Conservation (phyloP, 2,888 invertebrate genomes). For the Brassicogethes aeneus region DNA sequence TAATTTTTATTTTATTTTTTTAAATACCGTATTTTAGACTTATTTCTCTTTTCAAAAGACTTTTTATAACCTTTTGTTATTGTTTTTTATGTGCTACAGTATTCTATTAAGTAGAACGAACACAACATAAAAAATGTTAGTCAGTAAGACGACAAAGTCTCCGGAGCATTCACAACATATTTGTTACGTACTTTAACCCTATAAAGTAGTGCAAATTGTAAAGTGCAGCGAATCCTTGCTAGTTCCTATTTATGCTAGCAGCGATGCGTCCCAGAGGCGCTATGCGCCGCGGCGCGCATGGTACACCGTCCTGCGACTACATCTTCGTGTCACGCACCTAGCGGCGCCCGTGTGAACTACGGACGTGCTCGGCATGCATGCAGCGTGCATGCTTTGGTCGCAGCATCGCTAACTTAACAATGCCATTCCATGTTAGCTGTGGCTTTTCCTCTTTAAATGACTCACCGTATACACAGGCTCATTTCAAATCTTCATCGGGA, state of each 20-base stretch:
- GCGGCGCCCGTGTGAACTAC: slow-evolving; percentile 17
- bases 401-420: too few species aligned
- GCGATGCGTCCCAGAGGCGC: slow-evolving; percentile 19
- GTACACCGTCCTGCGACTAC: slow-evolving; percentile 12
- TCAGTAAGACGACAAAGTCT: slow-evolving; percentile 4
- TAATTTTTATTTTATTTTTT: too few species aligned
- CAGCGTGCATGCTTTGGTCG: too few species aligned
- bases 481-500: too few species aligned
- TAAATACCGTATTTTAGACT: too few species aligned
- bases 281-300: slow-evolving; percentile 14
- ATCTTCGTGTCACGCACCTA: slow-evolving; percentile 20
- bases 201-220: slow-evolving; percentile 11
- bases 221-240: slow-evolving; percentile 13
- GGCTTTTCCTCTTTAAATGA: too few species aligned
- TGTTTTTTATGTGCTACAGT: too few species aligned
- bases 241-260: slow-evolving; percentile 15
- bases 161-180: slow-evolving; percentile 2
- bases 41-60: too few species aligned
- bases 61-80: too few species aligned
- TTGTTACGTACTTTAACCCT: slow-evolving; percentile 8
- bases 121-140: background rate
- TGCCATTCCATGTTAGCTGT: too few species aligned
- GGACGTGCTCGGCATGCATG: slow-evolving; percentile 21
- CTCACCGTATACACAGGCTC: too few species aligned
- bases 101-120: too few species aligned